Evolutionary conservation across 2,113 vertebrate species (phyloP), one percentile per base, ranked within the genome.

Genomic region (Eurystomus gularis): DNA sequence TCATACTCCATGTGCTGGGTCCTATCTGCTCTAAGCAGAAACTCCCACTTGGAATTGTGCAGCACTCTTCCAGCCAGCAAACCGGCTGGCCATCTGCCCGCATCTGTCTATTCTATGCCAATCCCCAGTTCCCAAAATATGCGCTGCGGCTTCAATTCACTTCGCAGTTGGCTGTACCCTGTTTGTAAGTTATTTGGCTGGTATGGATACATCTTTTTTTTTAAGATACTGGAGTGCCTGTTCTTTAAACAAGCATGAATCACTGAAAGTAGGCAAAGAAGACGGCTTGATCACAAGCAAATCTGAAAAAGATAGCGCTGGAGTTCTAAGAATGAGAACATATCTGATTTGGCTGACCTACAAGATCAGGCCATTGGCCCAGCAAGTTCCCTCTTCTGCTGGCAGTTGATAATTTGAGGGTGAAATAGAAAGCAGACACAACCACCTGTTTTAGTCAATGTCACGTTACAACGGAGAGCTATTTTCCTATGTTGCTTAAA

Each of bases 1-100:
- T 96, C 44, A 49, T 40, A 84, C 16, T 89, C 48, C 11, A 12
- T 86, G 55, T 62, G 51, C 33, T 92, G 35, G 69, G 61, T 79
- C 79, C 91, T 97, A 95, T 94, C 96, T 97, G 25, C 83, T 95
- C 3, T 6, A 88, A 93, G 88, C 87, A 96, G 90, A 94, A 94
- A 77, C 46, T 95, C 96, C 88, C 95, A 55, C n/a, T 17, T 86
- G 95, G 77, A 96, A 84, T 58, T 5, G 2, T 86, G 40, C 62
- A 90, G 70, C 77, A n/a, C 40, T 92, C 42, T 86, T 48, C 80
- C 6, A 24, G 93, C 95, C 94, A 96, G 86, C 55, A 96, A 87
- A 94, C 62, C 3, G 1, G 31, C 86, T 95, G 94, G 95, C 92
- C 83, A 94, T 90, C 90, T 96, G 96, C 94, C 95, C 90, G 57